Base-by-base conservation (phyloP, 2,888 invertebrate species). In the Theretra japonica region DNA sequence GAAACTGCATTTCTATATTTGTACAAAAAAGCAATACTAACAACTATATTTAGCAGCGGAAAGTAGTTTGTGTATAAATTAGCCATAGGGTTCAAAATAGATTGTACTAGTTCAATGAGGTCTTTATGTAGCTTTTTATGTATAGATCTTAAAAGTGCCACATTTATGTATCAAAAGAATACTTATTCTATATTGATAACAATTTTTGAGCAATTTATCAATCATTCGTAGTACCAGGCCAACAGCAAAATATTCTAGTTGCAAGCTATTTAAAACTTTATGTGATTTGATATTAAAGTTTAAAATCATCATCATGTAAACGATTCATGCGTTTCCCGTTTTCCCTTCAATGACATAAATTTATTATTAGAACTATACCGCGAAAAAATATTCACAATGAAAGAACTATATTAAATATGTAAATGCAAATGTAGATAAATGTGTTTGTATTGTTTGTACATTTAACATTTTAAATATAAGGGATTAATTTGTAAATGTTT, bases 391-490 rank as follows among this genome's bases (percentile, higher is more conserved):
- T 15, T 41, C 41, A 15, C 15, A 41, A 41, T 41, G 11, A 41
- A 41, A 2, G 41, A 41, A 41, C 41, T 41, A 41, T 41, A 41
- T 28, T 41, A 1, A 15, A 5, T 19, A 53, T n/a, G 15, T 53
- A 4, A 19, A 53, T 53, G 19, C n/a, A 58, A 58, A 25, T 58
- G 23, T 58, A 25, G 4, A 58, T 23, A 4, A 25, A 58, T 58
- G 25, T 58, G 15, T 58, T 11, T 58, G 25, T 58, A 58, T 58
- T 58, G 25, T 58, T 25, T 58, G 25, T 58, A 58, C 25, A 25
- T 58, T 25, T 58, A 21, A 62, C 41, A n/a, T 21, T 19, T 21
- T 33, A 8, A 62, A 62, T 62, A 62, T 62, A 62, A 62, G 41
- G 33, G 21, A 62, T 41, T 62, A 62, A 41, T 62, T 62, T 62